Conservation (phyloP, 2,888 invertebrate species). For the Microctonus brassicae region DNA sequence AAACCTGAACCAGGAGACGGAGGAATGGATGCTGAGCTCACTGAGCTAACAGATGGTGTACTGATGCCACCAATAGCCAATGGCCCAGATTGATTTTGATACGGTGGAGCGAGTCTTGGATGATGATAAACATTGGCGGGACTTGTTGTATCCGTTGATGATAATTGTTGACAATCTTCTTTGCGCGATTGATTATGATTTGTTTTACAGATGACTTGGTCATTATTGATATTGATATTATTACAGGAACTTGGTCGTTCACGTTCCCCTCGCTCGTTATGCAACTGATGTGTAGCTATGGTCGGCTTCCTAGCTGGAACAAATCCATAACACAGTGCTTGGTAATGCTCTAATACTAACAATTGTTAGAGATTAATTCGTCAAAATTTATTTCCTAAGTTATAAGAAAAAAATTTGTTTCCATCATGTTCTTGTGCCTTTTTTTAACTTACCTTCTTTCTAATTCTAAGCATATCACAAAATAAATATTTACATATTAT, state of each 20-base stretch:
- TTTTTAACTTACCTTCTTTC: conserved; percentile 16
- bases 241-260: conserved; percentile 57
- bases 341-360: conserved; percentile 63
- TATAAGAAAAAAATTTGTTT: too few species aligned
- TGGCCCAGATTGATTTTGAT: conserved; percentile 55
- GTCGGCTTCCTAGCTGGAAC: conserved; percentile 77
- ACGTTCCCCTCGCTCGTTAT: conserved; percentile 71
- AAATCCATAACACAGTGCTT: conserved; percentile 70
- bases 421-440: neutral
- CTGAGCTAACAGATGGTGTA: conserved; percentile 57
- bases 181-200: conserved; percentile 56
- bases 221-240: conserved; percentile 37
- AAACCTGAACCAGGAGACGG: conserved; percentile 52
- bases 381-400: too few species aligned
- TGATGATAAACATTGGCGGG: conserved; percentile 55
- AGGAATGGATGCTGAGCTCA: conserved; percentile 57
- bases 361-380: conserved; percentile 24
- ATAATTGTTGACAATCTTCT: conserved; percentile 51
- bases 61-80: conserved; percentile 53
- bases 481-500: conserved; percentile 20
- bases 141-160: conserved; percentile 38
- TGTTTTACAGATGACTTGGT: conserved; percentile 43
- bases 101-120: conserved; percentile 53
- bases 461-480: conserved; percentile 5
- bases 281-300: conserved; percentile 71